These are phyloP conservation scores for Lepus townsendii DNA, from an alignment of 2,797 vertebrate species.

Conservation along the genomic window DNA sequence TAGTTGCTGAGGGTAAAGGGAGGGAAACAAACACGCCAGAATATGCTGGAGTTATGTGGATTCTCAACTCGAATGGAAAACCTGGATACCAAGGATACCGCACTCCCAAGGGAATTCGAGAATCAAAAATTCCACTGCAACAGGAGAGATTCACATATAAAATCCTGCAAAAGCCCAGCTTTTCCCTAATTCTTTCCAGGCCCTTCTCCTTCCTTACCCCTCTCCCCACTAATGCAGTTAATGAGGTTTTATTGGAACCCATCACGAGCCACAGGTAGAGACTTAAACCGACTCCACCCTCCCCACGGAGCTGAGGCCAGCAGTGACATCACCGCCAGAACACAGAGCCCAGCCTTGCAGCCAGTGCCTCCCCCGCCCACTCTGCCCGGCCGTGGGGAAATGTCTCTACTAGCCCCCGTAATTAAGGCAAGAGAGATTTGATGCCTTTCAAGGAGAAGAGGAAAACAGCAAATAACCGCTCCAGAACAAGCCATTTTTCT, in stretches of 20 bases:
- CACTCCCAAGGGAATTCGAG: slow-evolving; percentile 59
- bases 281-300: slow-evolving; percentile 69
- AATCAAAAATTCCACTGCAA: slow-evolving; percentile 52
- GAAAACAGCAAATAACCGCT: slow-evolving; percentile 55
- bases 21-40: slow-evolving; percentile 10
- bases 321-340: slow-evolving; percentile 80
- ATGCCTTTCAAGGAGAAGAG: slow-evolving; percentile 75
- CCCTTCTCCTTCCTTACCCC: background rate
- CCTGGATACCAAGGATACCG: background rate
- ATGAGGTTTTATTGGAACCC: slow-evolving; percentile 71
- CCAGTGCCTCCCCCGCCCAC: background rate
- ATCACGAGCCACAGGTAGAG: slow-evolving; percentile 78
- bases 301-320: slow-evolving; percentile 59
- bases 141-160: background rate
- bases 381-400: slow-evolving; percentile 60
- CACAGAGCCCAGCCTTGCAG: background rate
- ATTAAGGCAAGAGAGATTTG: slow-evolving; percentile 73
- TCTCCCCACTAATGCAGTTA: slow-evolving; percentile 20
- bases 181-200: slow-evolving; percentile 68
- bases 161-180: slow-evolving; percentile 1
- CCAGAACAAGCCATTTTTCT: slow-evolving; percentile 36
- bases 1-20: background rate
- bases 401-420: slow-evolving; percentile 80
- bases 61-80: slow-evolving; percentile 14
- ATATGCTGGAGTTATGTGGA: background rate